Evolutionary conservation across 2,888 invertebrate genomes (phyloP).

Genomic region (Ophraella communa): DNA sequence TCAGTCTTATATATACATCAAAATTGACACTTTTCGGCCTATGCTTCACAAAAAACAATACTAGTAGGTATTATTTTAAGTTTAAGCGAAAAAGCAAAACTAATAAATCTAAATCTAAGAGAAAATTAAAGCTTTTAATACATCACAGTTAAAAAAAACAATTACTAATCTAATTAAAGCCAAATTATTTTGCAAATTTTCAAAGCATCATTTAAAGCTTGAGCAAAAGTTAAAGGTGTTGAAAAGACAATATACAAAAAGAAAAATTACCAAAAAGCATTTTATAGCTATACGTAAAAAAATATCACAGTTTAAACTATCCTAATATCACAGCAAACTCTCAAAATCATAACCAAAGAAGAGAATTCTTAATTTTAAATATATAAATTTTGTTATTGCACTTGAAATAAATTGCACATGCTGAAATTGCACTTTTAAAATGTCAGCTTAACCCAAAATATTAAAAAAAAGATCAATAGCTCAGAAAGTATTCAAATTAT

Average conservation of each 20-base stretch:
- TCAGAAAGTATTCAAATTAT: not conserved
- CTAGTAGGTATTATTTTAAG: slow-evolving; percentile 1
- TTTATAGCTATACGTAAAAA: no score
- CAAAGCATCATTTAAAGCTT: slow-evolving; percentile 53
- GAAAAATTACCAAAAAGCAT: slow-evolving; percentile 17
- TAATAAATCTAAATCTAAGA: not conserved
- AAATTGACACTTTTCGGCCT: slow-evolving; percentile 61
- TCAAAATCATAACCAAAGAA: no score
- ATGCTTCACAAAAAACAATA: slow-evolving; percentile 41
- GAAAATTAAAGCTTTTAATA: slow-evolving; percentile 36
- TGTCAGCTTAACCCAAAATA: slow-evolving; percentile 35
- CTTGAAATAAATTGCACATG: slow-evolving; percentile 30
- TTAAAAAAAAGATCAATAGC: slow-evolving; percentile 1
- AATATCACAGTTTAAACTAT: slow-evolving; percentile 22
- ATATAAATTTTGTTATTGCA: slow-evolving; percentile 25
- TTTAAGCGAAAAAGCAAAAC: slow-evolving; percentile 20
- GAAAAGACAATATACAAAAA: slow-evolving; percentile 35
- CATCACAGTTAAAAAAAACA: slow-evolving; percentile 37
- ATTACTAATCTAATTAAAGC: slow-evolving; percentile 32
- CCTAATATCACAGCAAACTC: slow-evolving; percentile 22
- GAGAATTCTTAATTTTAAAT: no score
- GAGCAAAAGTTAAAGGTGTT: slow-evolving; percentile 57
- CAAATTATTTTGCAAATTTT: slow-evolving; percentile 6
- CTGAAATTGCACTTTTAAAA: slow-evolving; percentile 35
- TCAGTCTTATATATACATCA: slow-evolving; percentile 54